Conservation (phyloP, 2,888 invertebrate species). For the Anorthoa munda region DNA sequence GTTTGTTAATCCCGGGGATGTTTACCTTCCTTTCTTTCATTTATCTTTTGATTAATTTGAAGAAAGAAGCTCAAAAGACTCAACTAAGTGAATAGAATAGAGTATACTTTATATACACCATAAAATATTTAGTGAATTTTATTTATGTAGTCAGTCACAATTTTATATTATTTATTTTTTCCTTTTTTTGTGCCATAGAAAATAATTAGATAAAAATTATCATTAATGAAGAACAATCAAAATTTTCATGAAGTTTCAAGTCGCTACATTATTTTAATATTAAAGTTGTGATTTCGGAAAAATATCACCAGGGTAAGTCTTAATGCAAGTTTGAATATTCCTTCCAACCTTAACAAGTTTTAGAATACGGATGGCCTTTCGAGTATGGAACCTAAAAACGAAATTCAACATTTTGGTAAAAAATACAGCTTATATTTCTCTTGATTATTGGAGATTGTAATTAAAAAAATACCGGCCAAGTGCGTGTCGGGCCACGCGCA, state of each 20-base stretch:
- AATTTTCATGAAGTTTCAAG: no score
- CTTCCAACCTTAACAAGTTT: conserved; percentile 67
- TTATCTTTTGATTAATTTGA: conserved; percentile 59
- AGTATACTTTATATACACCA: no score
- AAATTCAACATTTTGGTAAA: no score
- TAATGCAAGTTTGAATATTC: conserved; percentile 74
- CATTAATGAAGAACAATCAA: no score
- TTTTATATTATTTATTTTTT: background rate
- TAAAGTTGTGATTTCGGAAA: conserved; percentile 33
- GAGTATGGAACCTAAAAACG: no score
- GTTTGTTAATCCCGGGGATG: conserved; percentile 63
- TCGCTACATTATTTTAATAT: conserved; percentile 39
- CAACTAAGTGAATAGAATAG: background rate
- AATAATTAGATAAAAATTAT: no score
- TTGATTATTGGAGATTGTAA: no score
- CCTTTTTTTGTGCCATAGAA: no score
- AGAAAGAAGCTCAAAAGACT: conserved; percentile 46
- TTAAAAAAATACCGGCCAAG: no score
- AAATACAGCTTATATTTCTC: no score
- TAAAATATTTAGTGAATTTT: no score
- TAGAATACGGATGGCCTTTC: conserved; percentile 59
- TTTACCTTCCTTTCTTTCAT: conserved; percentile 47
- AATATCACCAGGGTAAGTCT: conserved; percentile 35
- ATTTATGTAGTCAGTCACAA: background rate
- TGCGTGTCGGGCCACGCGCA: no score